Evolutionary conservation across 2,888 invertebrate genomes (phyloP).

Genomic region (Perizoma flavofasciatum): DNA sequence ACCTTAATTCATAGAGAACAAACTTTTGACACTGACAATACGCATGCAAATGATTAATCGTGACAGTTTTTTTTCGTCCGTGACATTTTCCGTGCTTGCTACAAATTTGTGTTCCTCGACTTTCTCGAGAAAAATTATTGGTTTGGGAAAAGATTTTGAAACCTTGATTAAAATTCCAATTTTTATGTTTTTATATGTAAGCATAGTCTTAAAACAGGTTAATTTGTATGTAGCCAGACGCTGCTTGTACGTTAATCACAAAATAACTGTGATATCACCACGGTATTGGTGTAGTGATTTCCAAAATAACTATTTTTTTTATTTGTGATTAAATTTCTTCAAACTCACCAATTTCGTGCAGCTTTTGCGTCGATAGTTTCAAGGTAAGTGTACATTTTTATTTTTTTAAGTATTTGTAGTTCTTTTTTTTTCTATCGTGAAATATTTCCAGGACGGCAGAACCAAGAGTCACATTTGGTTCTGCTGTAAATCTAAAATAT

Average conservation of each 20-base stretch:
- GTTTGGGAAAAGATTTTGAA: not conserved
- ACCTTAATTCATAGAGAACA: too few species aligned
- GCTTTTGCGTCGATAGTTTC: conserved; percentile 19
- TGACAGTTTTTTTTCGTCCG: too few species aligned
- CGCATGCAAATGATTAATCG: too few species aligned
- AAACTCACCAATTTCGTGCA: not conserved
- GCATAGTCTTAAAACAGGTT: not conserved
- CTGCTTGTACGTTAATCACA: not conserved
- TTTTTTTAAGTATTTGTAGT: too few species aligned
- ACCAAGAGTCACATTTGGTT: too few species aligned
- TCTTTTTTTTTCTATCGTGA: too few species aligned
- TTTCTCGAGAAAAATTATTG: not conserved
- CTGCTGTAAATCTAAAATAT: too few species aligned
- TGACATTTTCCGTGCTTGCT: not conserved
- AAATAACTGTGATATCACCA: too few species aligned
- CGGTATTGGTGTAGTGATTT: too few species aligned
- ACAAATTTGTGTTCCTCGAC: not conserved
- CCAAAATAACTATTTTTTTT: too few species aligned
- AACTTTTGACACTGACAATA: too few species aligned
- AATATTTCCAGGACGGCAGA: too few species aligned
- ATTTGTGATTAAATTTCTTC: conserved; percentile 1
- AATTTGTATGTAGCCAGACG: not conserved
- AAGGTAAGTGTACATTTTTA: conserved; percentile 26
- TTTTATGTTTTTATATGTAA: not conserved
- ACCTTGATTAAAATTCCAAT: not conserved